phyloP scores from a whole-genome alignment of 2,888 invertebrate genomes.

The Vannuccia rotundouncinata region DNA sequence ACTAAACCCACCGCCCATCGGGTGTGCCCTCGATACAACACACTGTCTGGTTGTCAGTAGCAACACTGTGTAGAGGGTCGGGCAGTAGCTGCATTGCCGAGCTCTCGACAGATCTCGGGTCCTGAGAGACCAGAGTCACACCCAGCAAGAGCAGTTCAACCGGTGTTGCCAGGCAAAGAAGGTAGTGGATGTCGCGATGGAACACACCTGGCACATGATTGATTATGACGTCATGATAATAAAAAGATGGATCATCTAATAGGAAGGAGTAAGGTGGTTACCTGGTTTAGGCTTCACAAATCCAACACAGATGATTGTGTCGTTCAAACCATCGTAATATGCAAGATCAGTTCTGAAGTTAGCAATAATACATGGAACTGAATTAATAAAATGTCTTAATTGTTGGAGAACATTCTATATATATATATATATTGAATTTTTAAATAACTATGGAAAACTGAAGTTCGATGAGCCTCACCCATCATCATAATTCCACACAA shows the following conservation, averaged over 20 bases:
- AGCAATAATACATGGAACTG: too few species aligned
- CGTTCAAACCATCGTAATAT: conserved; percentile 87
- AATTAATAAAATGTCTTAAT: too few species aligned
- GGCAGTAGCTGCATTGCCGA: conserved; percentile 73
- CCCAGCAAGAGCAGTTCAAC: conserved; percentile 85
- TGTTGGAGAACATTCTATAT: too few species aligned
- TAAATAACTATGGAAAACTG: too few species aligned
- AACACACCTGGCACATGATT: conserved; percentile 72
- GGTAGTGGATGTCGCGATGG: conserved; percentile 78
- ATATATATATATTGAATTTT: too few species aligned
- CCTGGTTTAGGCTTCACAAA: conserved; percentile 72
- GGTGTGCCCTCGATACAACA: conserved; percentile 5
- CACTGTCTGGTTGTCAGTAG: conserved; percentile 62
- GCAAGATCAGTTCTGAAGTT: conserved; percentile 80
- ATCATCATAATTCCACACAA: conserved; percentile 94
- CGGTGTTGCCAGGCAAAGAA: conserved; percentile 85
- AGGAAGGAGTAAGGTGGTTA: too few species aligned
- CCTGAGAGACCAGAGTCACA: conserved; percentile 56
- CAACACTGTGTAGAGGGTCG: conserved; percentile 84
- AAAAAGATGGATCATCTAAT: too few species aligned
- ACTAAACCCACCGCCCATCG: neutral
- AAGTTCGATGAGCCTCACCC: too few species aligned
- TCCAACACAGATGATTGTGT: conserved; percentile 86
- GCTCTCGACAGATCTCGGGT: neutral
- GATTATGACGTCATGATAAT: too few species aligned